Conservation (phyloP, 2,797 vertebrate species). For the Basileuterus tristriatus region DNA sequence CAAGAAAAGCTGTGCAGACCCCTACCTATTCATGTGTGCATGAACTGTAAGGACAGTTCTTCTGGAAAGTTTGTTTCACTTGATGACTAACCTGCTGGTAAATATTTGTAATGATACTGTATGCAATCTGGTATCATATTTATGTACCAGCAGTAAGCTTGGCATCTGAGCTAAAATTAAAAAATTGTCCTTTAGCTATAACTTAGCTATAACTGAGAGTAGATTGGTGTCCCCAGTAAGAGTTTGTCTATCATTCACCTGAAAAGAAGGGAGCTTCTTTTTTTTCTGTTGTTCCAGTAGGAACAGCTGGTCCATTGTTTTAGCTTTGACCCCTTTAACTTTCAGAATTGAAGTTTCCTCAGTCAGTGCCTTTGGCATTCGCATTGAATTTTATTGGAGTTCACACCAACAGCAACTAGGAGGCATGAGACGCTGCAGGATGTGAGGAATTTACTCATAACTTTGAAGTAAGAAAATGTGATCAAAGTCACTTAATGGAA, state of each 20-base stretch:
- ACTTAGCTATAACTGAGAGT: neutral
- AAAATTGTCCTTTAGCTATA: neutral
- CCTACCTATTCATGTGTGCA: no score
- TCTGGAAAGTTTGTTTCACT: neutral
- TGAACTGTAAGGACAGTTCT: neutral
- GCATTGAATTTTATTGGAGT: neutral
- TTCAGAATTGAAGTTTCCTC: neutral
- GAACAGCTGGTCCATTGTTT: neutral
- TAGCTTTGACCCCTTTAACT: neutral
- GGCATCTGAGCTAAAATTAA: neutral
- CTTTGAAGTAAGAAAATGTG: neutral
- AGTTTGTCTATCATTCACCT: neutral
- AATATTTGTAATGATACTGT: neutral
- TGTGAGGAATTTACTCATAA: neutral
- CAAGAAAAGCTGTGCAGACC: neutral
- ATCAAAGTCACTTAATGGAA: neutral
- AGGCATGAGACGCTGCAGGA: neutral
- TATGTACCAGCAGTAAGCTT: neutral
- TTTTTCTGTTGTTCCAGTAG: neutral
- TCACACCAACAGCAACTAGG: neutral
- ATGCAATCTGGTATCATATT: neutral
- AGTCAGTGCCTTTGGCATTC: neutral
- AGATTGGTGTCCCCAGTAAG: neutral
- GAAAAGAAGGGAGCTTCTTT: neutral
- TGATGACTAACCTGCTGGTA: neutral